phyloP scores from a whole-genome alignment of 2,888 invertebrate species.

The Emesis castigata region DNA sequence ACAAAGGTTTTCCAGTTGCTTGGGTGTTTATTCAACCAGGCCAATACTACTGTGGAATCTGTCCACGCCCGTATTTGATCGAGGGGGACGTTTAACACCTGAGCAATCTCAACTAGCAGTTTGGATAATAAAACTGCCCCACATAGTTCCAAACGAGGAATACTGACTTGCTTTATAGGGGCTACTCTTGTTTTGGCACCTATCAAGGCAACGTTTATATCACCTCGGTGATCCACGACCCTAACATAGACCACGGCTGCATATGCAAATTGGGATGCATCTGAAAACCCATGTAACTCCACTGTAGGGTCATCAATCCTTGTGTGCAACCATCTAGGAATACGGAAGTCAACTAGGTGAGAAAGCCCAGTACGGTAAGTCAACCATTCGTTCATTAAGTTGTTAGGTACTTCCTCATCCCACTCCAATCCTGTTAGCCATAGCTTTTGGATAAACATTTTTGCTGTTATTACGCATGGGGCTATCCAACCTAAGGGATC shows the following conservation, averaged over 20 bases:
- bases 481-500: conserved; percentile 60
- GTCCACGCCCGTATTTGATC: too few species aligned
- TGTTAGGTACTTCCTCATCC: conserved; percentile 54
- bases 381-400: conserved; percentile 43
- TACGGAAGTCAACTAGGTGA: conserved; percentile 20
- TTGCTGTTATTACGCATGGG: conserved; percentile 43
- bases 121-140: conserved; percentile 49
- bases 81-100: too few species aligned
- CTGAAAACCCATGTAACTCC: conserved; percentile 31
- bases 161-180: conserved; percentile 28
- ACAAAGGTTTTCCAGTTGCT: neutral
- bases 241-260: conserved; percentile 49
- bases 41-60: neutral
- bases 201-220: conserved; percentile 28
- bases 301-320: conserved; percentile 6
- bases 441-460: conserved; percentile 57
- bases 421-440: conserved; percentile 60
- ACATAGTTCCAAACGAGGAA: conserved; percentile 58
- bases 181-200: conserved; percentile 36
- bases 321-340: conserved; percentile 30
- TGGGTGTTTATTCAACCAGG: conserved; percentile 30
- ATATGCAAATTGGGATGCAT: conserved; percentile 34
- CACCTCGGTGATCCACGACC: conserved; percentile 1
- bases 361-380: conserved; percentile 27
- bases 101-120: conserved; percentile 15